These are phyloP conservation scores for Sparidentex hasta DNA, from an alignment of 2,797 vertebrate genomes.

Conservation along the genomic window DNA sequence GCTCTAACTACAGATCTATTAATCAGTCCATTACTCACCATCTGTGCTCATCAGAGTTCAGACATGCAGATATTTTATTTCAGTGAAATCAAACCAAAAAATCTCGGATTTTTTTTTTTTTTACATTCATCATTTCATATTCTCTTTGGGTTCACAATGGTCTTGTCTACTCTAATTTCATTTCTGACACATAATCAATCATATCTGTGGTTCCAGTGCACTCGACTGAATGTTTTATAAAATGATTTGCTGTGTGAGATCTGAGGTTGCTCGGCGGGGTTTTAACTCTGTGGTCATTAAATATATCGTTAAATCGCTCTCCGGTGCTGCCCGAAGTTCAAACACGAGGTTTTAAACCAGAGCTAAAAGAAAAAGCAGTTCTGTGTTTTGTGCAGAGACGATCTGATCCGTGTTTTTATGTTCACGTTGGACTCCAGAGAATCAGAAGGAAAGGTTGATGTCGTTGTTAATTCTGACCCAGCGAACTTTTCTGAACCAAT, in stretches of 20 bases:
- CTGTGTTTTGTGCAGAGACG: neutral
- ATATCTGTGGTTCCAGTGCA: no score
- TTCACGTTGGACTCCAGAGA: neutral
- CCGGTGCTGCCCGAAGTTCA: neutral
- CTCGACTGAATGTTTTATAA: neutral
- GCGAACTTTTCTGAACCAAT: neutral
- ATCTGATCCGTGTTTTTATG: neutral
- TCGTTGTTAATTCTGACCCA: neutral
- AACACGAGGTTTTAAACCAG: neutral
- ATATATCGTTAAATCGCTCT: neutral
- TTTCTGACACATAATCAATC: no score
- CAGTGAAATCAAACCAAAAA: no score
- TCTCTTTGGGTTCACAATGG: no score
- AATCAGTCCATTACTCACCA: no score
- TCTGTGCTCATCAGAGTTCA: no score
- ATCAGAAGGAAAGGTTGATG: neutral
- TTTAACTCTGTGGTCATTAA: neutral
- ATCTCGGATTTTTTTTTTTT: neutral
- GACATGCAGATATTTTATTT: no score
- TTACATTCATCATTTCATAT: no score
- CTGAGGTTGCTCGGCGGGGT: neutral
- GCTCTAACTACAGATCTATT: neutral
- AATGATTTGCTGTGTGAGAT: neutral
- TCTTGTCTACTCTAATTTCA: no score
- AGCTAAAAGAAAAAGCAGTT: neutral